Evolutionary conservation across 2,797 vertebrate genomes (phyloP), one percentile per base, ranked within the genome.

Genomic region (Scleropages formosus): DNA sequence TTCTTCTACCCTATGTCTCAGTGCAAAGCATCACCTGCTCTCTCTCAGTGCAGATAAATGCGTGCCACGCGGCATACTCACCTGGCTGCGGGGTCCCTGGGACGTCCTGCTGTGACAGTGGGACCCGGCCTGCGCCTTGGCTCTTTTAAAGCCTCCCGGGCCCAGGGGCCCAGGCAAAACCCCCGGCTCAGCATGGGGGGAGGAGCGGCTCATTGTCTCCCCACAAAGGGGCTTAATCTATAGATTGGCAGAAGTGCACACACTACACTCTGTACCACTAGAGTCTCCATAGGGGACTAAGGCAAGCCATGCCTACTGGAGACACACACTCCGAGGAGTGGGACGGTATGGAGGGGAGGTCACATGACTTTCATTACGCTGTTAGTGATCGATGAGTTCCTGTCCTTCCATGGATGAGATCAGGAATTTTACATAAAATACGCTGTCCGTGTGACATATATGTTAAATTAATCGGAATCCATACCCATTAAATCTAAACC

Each of bases 121-220:
- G 88, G 86, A 86, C 78, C 82, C 85, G 79, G 82, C 82, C 87
- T 83, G 84, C 79, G 88, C 87, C 84, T 84, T 84, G 84, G 88
- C 89, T 86, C 89, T 96, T 96, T 93, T 96, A 95, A 96, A 96
- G 94, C 91, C 91, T 93, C 89, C 91, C 88, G 91, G 93, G 90
- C 89, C 92, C 18, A 85, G 87, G 78, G 89, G 85, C 90, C 90
- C 89, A 78, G 76, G 82, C 46, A 87, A 94, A 95, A 93, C 76
- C 87, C 88, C 92, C 87, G 77, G 91, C 87, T 96, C 95, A 96
- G 95, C 95, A 95, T 78, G 83, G 77, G 51, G 84, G 92, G 78
- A 16, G 92, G 87, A 81, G 90, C 81, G n/a, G 3, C 59, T 16
- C 49, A 85, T 88, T 90, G 82, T 85, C 77, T 56, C 49, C 49